Evolutionary conservation across 1,140 invertebrate species (phyloP).

Genomic region (Zaprionus lachaisei): DNA sequence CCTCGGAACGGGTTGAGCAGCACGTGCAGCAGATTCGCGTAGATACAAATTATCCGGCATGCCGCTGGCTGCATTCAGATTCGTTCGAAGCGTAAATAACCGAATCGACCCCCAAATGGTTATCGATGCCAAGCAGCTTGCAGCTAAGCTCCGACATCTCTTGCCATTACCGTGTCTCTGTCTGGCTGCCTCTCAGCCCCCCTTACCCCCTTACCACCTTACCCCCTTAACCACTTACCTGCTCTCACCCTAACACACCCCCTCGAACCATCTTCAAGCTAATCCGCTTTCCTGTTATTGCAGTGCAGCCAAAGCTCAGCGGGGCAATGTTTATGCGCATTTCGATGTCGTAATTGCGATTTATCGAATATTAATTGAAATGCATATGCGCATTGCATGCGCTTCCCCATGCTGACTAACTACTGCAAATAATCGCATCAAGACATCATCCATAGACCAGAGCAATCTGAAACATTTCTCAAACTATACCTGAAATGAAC

Average conservation of each 20-base stretch:
- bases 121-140: constrained; percentile 18
- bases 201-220: rapidly evolving
- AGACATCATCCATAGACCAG: too few species aligned
- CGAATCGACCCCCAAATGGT: constrained; percentile 16
- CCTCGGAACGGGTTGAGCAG: constrained; percentile 17
- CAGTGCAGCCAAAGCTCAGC: not conserved
- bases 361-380: constrained; percentile 14
- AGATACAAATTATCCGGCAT: constrained; percentile 41
- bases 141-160: not conserved
- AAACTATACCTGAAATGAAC: not conserved
- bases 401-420: not conserved
- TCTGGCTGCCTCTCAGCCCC: not conserved
- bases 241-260: not conserved
- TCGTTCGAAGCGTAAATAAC: constrained; percentile 28
- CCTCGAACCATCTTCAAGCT: not conserved
- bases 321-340: constrained; percentile 6
- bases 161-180: not conserved
- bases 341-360: constrained; percentile 8
- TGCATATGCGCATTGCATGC: not conserved
- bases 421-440: too few species aligned
- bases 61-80: constrained; percentile 24
- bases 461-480: not conserved
- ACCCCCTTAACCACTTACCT: too few species aligned
- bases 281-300: constrained; percentile 2
- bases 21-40: constrained; percentile 41